A percentile compares a stretch with the other conserved stretches of the same genome.
These are phyloP conservation scores for Tenthredo distinguenda DNA, from an alignment of 2,888 invertebrate species.

Conservation along the genomic window DNA sequence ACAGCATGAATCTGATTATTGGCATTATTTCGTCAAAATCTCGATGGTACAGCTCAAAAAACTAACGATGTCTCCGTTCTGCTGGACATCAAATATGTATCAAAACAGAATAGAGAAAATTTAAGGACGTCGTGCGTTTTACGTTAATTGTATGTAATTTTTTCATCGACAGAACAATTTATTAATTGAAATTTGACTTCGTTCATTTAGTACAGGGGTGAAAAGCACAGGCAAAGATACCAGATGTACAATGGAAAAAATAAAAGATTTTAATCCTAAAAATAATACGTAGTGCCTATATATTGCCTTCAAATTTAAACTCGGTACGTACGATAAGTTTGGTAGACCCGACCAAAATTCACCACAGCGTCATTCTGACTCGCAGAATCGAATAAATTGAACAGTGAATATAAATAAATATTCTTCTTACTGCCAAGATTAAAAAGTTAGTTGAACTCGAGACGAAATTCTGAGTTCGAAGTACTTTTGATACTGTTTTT, in stretches of 20 bases:
- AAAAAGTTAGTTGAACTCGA: background rate
- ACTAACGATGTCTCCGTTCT: background rate
- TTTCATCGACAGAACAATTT: background rate
- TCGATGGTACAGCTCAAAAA: background rate
- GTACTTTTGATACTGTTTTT: background rate
- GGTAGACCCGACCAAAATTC: background rate
- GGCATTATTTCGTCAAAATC: background rate
- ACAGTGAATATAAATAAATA: conserved; percentile 14
- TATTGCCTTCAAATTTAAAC: background rate
- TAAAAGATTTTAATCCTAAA: background rate
- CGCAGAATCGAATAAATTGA: background rate
- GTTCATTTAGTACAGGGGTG: background rate
- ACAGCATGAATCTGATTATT: background rate
- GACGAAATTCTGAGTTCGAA: background rate
- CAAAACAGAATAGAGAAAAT: background rate
- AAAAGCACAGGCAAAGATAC: background rate
- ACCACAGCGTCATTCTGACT: conserved; percentile 4
- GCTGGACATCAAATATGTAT: background rate
- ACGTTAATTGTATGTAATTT: background rate
- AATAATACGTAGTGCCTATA: background rate
- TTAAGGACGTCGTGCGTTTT: background rate
- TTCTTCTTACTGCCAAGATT: background rate
- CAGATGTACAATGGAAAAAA: background rate
- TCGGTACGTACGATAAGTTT: background rate
- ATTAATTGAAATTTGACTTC: background rate